These are phyloP conservation scores for Pangasius larnaudii DNA, from an alignment of 2,797 vertebrate genomes.

Conservation along the genomic window DNA sequence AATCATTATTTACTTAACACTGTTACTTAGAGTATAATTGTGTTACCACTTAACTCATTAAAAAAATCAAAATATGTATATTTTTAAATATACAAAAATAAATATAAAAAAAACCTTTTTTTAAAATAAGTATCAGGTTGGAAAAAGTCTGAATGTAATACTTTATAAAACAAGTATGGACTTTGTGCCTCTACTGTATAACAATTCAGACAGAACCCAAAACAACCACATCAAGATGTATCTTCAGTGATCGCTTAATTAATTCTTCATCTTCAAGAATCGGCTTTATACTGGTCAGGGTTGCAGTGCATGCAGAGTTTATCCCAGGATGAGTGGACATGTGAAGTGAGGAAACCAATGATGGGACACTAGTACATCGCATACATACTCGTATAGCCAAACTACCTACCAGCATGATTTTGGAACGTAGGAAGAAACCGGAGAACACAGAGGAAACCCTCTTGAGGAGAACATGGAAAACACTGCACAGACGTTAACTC, in stretches of 20 bases:
- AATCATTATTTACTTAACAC: not conserved
- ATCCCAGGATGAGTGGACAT: not conserved
- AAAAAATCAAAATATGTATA: not conserved
- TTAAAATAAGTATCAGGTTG: not conserved
- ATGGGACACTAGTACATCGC: not conserved
- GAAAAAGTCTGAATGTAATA: not conserved
- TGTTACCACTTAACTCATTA: not conserved
- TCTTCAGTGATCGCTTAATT: not conserved
- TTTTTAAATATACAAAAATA: not conserved
- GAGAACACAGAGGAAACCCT: not conserved
- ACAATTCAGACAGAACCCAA: not conserved
- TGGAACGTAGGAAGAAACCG: not conserved
- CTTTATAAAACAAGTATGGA: not conserved
- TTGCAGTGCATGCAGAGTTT: not conserved
- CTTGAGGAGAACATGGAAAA: not conserved
- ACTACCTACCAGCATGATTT: not conserved
- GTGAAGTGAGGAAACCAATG: not conserved
- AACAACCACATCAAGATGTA: not conserved
- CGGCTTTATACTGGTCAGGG: not conserved
- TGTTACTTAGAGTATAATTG: not conserved
- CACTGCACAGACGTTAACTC: not conserved
- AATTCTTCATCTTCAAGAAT: not conserved
- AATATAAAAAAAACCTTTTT: not conserved
- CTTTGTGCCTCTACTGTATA: not conserved
- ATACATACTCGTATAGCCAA: not conserved